Percentiles rank a stretch among this genome's conserved stretches.
Evolutionary conservation across 2,797 vertebrate species (phyloP).

Genomic region (Cygnus olor): DNA sequence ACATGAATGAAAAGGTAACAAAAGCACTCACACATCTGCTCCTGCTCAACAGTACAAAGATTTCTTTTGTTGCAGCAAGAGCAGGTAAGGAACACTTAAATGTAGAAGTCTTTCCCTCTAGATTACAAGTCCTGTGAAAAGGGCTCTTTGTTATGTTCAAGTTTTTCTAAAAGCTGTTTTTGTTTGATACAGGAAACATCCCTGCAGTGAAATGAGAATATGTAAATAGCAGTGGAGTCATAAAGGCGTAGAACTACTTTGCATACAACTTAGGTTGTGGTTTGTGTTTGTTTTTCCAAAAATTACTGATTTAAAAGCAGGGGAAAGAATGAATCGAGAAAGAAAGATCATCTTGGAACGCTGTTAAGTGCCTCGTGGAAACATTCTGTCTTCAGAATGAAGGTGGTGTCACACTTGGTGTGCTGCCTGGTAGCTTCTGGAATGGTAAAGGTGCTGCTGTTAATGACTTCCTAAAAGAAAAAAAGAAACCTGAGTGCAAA

Average conservation of each 20-base stretch:
- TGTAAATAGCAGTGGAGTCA: background rate
- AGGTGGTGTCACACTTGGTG: fast-evolving
- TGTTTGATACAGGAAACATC: background rate
- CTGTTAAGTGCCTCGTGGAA: background rate
- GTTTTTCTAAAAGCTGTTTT: background rate
- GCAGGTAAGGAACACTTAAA: background rate
- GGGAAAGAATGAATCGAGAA: background rate
- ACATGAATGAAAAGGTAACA: background rate
- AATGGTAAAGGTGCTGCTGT: fast-evolving
- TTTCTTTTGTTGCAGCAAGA: background rate
- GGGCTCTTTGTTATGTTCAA: background rate
- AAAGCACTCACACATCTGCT: background rate
- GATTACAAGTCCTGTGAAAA: background rate
- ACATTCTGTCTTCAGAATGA: background rate
- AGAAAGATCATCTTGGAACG: background rate
- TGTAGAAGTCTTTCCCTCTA: background rate
- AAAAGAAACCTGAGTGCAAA: background rate
- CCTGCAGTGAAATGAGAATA: background rate
- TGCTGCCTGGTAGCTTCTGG: background rate
- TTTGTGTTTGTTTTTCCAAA: fast-evolving
- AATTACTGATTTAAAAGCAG: background rate
- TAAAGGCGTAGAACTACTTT: background rate
- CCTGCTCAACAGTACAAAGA: background rate
- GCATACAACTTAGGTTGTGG: background rate
- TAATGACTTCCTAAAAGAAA: background rate